Percentiles rank a stretch among this genome's conserved stretches.
phyloP scores from a whole-genome alignment of 1,140 invertebrate genomes.

The Hormaphis cornu region DNA sequence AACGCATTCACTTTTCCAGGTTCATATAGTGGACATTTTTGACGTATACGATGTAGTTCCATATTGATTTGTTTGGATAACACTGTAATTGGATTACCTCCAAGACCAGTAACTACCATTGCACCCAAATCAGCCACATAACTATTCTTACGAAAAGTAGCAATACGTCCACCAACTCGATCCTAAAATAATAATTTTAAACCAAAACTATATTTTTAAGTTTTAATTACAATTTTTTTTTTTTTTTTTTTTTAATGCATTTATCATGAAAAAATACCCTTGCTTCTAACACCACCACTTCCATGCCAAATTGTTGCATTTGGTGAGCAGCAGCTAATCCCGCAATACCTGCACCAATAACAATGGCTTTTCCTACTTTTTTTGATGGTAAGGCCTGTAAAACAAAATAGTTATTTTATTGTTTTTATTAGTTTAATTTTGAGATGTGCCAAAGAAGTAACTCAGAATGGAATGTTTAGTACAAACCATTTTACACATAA shows the following conservation, averaged over 20 bases:
- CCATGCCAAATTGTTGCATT: slow-evolving; percentile 89
- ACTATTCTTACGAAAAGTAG: slow-evolving; percentile 88
- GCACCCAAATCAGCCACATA: slow-evolving; percentile 92
- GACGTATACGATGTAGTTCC: slow-evolving; percentile 91
- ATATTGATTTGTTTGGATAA: slow-evolving; percentile 93
- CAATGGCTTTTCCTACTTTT: slow-evolving; percentile 80
- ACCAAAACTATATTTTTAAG: slow-evolving; percentile 4
- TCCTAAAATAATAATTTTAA: slow-evolving; percentile 49
- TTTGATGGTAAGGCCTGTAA: slow-evolving; percentile 56
- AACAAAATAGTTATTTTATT: neutral
- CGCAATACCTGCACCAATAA: slow-evolving; percentile 91
- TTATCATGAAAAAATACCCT: slow-evolving; percentile 58
- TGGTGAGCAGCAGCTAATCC: slow-evolving; percentile 89
- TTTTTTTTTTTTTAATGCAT: slow-evolving; percentile 29
- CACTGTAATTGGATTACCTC: slow-evolving; percentile 93
- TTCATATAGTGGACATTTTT: slow-evolving; percentile 94
- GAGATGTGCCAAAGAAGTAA: neutral
- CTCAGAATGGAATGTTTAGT: slow-evolving; percentile 14
- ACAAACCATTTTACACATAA: neutral
- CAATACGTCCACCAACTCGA: slow-evolving; percentile 89
- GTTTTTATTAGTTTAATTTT: neutral
- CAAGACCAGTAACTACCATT: slow-evolving; percentile 79
- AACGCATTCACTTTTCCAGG: slow-evolving; percentile 48
- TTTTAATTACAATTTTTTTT: neutral
- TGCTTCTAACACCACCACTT: slow-evolving; percentile 90